These are phyloP conservation scores for Scaptomyza tumidula DNA, from an alignment of 2,888 invertebrate genomes.

Conservation along the genomic window DNA sequence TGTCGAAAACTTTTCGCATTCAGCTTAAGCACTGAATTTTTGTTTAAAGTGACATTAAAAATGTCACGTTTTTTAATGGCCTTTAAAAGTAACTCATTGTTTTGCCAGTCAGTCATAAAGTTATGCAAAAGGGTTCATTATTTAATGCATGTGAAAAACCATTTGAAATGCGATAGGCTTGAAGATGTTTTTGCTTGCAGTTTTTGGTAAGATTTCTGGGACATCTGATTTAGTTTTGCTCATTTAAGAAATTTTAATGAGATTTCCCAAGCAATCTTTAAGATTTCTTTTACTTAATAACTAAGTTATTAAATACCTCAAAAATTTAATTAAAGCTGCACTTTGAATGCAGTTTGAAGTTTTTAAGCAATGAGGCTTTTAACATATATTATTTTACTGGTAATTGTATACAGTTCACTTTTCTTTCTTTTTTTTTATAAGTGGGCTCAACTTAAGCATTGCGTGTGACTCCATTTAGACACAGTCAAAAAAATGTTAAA, in stretches of 20 bases:
- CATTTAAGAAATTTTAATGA: too few species aligned
- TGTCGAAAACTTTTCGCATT: not conserved
- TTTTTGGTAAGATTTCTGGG: not conserved
- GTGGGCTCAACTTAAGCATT: constrained; percentile 1
- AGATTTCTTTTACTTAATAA: too few species aligned
- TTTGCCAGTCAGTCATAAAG: not conserved
- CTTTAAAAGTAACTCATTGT: not conserved
- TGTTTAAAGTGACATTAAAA: not conserved
- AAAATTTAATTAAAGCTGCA: too few species aligned
- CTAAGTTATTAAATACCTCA: too few species aligned
- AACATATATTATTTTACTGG: not conserved
- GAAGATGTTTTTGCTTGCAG: too few species aligned
- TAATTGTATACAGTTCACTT: constrained; percentile 6
- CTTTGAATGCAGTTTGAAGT: not conserved
- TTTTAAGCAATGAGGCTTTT: not conserved
- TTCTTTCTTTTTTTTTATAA: constrained; percentile 4
- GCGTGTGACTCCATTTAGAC: constrained; percentile 12
- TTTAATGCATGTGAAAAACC: not conserved
- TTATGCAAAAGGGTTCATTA: not conserved
- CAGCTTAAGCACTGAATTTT: not conserved
- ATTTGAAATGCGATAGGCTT: not conserved
- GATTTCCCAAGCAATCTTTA: too few species aligned
- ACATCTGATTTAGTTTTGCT: not conserved
- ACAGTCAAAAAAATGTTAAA: constrained; percentile 13
- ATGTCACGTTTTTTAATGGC: not conserved